Percentiles rank a stretch among this genome's conserved stretches.
These are phyloP conservation scores for Neuroscelio doddi DNA, from an alignment of 2,888 invertebrate genomes.

Conservation along the genomic window DNA sequence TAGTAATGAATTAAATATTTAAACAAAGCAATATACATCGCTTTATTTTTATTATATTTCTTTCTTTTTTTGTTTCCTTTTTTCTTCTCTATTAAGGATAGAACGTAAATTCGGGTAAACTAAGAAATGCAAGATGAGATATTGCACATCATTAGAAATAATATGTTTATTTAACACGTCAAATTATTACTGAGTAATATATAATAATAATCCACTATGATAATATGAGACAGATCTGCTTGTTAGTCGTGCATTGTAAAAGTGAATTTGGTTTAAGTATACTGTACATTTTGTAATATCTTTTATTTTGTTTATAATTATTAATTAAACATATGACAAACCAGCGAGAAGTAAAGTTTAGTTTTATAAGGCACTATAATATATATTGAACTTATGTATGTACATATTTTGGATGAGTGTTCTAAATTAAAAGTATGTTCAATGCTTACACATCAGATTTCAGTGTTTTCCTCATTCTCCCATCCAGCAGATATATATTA, in stretches of 20 bases:
- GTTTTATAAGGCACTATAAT: slow-evolving; percentile 66
- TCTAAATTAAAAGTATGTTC: slow-evolving; percentile 70
- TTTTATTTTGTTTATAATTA: slow-evolving; percentile 66
- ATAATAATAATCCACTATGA: slow-evolving; percentile 28
- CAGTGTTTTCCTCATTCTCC: neutral
- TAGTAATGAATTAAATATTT: slow-evolving; percentile 21
- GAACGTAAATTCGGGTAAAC: slow-evolving; percentile 17
- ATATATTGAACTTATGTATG: slow-evolving; percentile 64
- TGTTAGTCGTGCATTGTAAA: slow-evolving; percentile 45
- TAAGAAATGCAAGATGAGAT: slow-evolving; percentile 38
- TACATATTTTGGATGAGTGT: slow-evolving; percentile 70
- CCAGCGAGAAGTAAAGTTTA: slow-evolving; percentile 59
- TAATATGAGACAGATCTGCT: slow-evolving; percentile 55
- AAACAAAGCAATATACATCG: neutral
- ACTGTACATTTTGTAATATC: slow-evolving; percentile 71
- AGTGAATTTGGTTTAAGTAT: slow-evolving; percentile 64
- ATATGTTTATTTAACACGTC: slow-evolving; percentile 23
- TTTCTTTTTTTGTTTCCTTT: neutral
- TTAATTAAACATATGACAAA: slow-evolving; percentile 54
- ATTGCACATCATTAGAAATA: slow-evolving; percentile 28
- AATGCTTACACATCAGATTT: slow-evolving; percentile 55
- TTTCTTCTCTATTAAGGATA: slow-evolving; percentile 9
- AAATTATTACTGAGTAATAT: slow-evolving; percentile 19
- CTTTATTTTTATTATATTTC: neutral
- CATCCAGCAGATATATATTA: too few relatives aligned